These are phyloP conservation scores for Pollenia labialis DNA, from an alignment of 2,888 invertebrate species.

Conservation along the genomic window DNA sequence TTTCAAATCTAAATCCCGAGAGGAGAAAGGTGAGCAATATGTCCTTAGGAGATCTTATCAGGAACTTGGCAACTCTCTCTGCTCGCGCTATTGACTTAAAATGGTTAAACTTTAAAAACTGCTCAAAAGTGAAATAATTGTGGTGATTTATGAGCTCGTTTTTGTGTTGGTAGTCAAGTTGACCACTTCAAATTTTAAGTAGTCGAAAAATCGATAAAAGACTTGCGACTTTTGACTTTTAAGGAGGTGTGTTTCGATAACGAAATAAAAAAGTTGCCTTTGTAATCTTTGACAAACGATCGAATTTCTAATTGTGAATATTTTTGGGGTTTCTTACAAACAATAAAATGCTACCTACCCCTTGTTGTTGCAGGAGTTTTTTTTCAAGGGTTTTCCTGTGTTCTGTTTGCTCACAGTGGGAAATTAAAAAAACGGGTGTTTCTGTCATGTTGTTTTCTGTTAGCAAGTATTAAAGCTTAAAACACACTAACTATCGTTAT, in stretches of 20 bases:
- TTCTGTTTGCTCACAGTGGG: too few relatives aligned
- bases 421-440: too few relatives aligned
- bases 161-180: neutral
- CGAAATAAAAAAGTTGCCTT: neutral
- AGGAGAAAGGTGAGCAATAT: too few relatives aligned
- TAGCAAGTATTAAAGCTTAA: too few relatives aligned
- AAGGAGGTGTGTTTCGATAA: neutral
- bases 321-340: constrained; percentile 14
- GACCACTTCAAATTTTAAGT: neutral
- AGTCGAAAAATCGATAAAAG: constrained; percentile 1
- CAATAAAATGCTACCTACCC: constrained; percentile 28
- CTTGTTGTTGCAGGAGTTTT: neutral
- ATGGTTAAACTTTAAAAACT: neutral
- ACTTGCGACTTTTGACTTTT: neutral
- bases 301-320: constrained; percentile 64
- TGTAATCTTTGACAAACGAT: constrained; percentile 39
- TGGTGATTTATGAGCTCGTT: neutral
- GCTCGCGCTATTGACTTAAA: neutral
- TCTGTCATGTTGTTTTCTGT: too few relatives aligned
- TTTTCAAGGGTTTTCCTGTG: too few relatives aligned
- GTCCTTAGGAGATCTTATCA: too few relatives aligned
- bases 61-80: too few relatives aligned
- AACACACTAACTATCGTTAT: too few relatives aligned
- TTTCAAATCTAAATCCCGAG: too few relatives aligned
- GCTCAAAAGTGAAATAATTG: neutral